Evolutionary conservation across 2,797 vertebrate genomes (phyloP), one percentile per base, ranked within the genome.

Genomic region (Gila robusta): DNA sequence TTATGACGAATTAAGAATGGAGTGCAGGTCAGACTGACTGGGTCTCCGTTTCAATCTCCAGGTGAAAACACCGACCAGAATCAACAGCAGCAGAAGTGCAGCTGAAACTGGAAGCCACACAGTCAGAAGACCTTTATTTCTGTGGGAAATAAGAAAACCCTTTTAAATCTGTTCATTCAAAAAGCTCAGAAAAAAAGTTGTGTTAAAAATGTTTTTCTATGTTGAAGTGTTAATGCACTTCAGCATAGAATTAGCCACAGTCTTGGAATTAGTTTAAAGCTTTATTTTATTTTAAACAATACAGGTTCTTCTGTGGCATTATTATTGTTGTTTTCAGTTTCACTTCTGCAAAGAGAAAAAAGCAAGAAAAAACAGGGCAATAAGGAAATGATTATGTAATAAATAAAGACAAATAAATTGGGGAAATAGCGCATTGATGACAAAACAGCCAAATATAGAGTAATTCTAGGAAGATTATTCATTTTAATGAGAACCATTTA

Each of bases 401-500:
- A 3, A 52, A 14, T 37, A 74, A 52, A 52, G 26, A 11, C 1
- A 11, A 52, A 52, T 0, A 19, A 11, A 74, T 1, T 19, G 1
- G 11, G n/a, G 4, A 21, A 52, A 32, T 49, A 10, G 8, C 2
- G 0, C 26, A 6, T 7, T 74, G 26, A 76, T 0, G 1, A 52
- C 1, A 77, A 77, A 77, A 56, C 0, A 23, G 19, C 0, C 4
- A 28, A 26, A 52, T 17, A 8, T 16, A 28, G 7, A 19, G 2
- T 2, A 5, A 49, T 32, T 32, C 16, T 1, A 16, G 1, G 2
- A 77, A 37, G 21, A 76, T 52, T 3, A 74, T 52, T 49, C 3
- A 54, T 11, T 0, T 56, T 1, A 54, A 4, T 54, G 6, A 77
- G 1, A 56, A 77, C 8, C 1, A 0, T 56, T n/a, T n/a, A 0